Base-by-base conservation (phyloP, 2,888 invertebrate genomes). In the Aromia moschata region DNA sequence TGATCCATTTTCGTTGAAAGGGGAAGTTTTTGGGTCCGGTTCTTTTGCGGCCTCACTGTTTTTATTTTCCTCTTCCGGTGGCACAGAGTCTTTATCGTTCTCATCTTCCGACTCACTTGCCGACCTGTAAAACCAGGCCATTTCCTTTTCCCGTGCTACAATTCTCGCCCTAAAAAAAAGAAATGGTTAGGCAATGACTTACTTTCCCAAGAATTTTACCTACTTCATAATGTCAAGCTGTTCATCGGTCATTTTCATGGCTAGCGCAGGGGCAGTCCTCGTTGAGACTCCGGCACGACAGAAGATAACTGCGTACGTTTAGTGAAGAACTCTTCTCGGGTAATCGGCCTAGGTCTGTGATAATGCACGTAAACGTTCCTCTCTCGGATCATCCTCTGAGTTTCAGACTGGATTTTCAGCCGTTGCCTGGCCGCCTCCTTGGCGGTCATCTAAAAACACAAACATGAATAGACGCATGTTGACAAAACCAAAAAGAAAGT, bases 321-420 rank as follows among this genome's bases (percentile, higher is more conserved):
- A 38, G 82, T 82, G 68, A 93, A 84, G 71, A 96, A 94, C 72
- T 94, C 95, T 75, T 91, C 87, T 0, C 96, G 80, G 0, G 89
- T 87, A 53, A 90, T 84, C 33, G 90, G 89, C 73, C 91, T 92
- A 1, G 96, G 94, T 73, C 87, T 87, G 76, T 96, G 95, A 77
- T 96, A 96, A 0, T 96, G 96, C 31, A 96, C 81, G 36, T 88
- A 87, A 7, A 94, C 84, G 58, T 86, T 82, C 12, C 88, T 87
- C 77, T 94, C 92, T 67, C 96, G 83, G 7, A 92, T 77, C 82
- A 93, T 84, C 54, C 94, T 83, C 78, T 95, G 94, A 0, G 91
- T 90, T 79, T 93, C 94, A 77, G 93, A 92, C 74, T 89, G 89
- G 62, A 95, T 91, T 71, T 90, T 86, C 69, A 87, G 86, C 83